Conservation (phyloP, 2,888 invertebrate genomes). For the Sussaba pulchella region DNA sequence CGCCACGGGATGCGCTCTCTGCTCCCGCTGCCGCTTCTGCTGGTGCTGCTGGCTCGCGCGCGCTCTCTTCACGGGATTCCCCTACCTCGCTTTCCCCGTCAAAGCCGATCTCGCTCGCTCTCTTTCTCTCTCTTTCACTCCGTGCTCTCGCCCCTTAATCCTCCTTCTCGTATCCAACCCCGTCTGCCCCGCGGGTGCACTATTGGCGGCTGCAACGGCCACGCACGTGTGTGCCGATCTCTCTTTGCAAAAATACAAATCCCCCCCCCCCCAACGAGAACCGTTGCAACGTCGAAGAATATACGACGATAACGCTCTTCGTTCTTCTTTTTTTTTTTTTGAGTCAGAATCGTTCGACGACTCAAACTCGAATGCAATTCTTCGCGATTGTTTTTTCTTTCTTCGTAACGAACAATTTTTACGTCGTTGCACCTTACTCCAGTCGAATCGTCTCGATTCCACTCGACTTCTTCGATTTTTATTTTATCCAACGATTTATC, state of each 20-base stretch:
- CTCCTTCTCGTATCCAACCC: slow-evolving; percentile 40
- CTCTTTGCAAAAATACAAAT: slow-evolving; percentile 44
- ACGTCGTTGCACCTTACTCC: too few species aligned
- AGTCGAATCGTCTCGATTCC: too few species aligned
- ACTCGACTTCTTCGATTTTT: too few species aligned
- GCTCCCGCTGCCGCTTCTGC: too few species aligned
- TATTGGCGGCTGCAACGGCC: slow-evolving; percentile 46
- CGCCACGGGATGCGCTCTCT: slow-evolving; percentile 80
- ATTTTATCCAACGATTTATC: too few species aligned
- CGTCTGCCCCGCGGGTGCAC: slow-evolving; percentile 43
- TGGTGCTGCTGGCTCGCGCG: slow-evolving; percentile 29
- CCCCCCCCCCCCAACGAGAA: too few species aligned
- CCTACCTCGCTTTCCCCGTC: slow-evolving; percentile 31
- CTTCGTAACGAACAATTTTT: too few species aligned
- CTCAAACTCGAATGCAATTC: too few species aligned
- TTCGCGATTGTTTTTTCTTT: too few species aligned
- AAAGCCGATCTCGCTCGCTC: too few species aligned
- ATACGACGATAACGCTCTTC: not conserved
- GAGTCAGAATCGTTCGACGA: not conserved
- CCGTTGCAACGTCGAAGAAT: slow-evolving; percentile 22
- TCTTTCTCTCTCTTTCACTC: slow-evolving; percentile 56
- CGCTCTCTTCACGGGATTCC: slow-evolving; percentile 39
- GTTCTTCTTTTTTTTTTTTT: not conserved
- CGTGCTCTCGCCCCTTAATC: slow-evolving; percentile 30
- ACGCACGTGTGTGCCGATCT: slow-evolving; percentile 65